phyloP scores from a whole-genome alignment of 2,797 vertebrate species.

The Gouania willdenowi region DNA sequence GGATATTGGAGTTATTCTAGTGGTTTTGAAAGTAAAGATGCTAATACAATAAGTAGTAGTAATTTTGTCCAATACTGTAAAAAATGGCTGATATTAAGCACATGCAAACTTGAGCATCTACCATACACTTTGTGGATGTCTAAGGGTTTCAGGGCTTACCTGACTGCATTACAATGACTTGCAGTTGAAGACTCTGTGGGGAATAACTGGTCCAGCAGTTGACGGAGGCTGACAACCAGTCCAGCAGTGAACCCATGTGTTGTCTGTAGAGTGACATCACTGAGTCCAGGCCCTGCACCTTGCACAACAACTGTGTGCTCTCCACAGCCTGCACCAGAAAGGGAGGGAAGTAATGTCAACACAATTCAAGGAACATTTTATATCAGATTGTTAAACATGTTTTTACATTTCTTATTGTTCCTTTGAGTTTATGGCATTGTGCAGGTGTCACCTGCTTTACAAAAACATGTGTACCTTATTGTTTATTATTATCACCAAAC shows the following conservation, averaged over 20 bases:
- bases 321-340: constrained; percentile 73
- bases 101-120: constrained; percentile 8
- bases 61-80: no score
- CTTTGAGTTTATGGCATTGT: no score
- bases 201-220: constrained; percentile 80
- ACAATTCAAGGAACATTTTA: not conserved
- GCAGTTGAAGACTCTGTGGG: constrained; percentile 80
- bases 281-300: constrained; percentile 64
- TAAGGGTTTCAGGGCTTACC: constrained; percentile 67
- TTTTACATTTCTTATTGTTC: no score
- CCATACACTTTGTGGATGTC: constrained; percentile 11
- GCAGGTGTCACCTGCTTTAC: no score
- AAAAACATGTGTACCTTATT: no score
- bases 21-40: no score
- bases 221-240: constrained; percentile 76
- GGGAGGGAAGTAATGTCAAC: not conserved
- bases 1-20: no score
- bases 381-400: not conserved
- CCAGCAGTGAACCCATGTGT: constrained; percentile 81
- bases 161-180: constrained; percentile 79
- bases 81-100: no score
- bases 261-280: constrained; percentile 76
- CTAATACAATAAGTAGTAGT: no score
- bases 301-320: constrained; percentile 69
- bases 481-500: no score